Evolutionary conservation across 2,797 vertebrate genomes (phyloP), one percentile per base, ranked within the genome.

Genomic region (Gymnoscopelus braueri): DNA sequence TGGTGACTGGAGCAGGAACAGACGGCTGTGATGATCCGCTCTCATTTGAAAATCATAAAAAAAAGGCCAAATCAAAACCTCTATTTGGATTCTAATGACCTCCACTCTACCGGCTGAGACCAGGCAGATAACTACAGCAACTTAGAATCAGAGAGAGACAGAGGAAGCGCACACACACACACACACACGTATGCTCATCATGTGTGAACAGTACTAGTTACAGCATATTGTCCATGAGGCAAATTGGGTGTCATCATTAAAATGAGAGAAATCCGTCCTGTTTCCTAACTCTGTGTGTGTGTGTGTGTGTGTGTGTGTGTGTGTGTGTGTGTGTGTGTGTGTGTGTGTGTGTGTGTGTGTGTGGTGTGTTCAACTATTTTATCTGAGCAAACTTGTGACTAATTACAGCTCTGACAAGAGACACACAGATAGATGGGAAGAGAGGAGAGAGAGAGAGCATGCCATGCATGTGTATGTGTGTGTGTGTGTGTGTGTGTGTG

Each of bases 231-330:
- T 85, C 65, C 71, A n/a, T 35, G 19, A 72, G 83, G 83, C 84
- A 86, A 88, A 86, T 83, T 81, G 63, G 65, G 75, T 75, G 79
- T 75, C 23, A 19, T 76, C 77, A 87, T 87, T 83, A 81, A 82
- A 79, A 55, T 19, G 14, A 49, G 54, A 44, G 59, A 77, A 83
- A 77, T 69, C 81, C 75, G 67, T 60, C 49, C 59, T 15, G 61
- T 69, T 61, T 61, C 48, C 60, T 55, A 9, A 5, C 55, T 71
- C 4, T 32, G 32, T 5, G 32, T 32, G 32, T 3, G 52, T 23
- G 39, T 32, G 50, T 26, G 23, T 51, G 48, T 44, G 56, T 68
- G 15, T 19, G 35, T 44, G 67, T 14, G 47, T 0, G 12, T 9
- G 7, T 24, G 48, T 53, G 57, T 35, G 52, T n/a, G 26, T 29